phyloP scores from a whole-genome alignment of 1,140 invertebrate genomes.

The Leptinotarsa lineolata region DNA sequence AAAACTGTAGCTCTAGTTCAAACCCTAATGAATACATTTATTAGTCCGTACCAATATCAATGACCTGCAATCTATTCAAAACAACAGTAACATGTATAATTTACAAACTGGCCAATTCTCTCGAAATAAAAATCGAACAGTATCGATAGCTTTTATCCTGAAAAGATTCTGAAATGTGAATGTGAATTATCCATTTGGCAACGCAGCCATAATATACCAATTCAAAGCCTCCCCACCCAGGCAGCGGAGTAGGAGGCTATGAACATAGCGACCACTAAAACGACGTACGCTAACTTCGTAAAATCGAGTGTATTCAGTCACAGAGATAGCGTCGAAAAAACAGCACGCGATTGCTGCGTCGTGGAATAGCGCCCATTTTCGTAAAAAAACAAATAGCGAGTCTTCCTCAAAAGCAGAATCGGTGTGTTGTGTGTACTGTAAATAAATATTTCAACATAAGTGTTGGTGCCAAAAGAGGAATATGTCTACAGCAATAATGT shows the following conservation, averaged over 20 bases:
- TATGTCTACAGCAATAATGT: slow-evolving; percentile 56
- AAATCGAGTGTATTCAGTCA: slow-evolving; percentile 12
- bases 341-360: slow-evolving; percentile 47
- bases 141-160: too few relatives aligned
- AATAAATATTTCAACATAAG: slow-evolving; percentile 35
- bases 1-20: too few relatives aligned
- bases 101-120: too few relatives aligned
- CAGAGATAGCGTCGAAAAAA: slow-evolving; percentile 31
- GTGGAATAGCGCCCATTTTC: slow-evolving; percentile 49
- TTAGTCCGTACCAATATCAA: too few relatives aligned
- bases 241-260: neutral
- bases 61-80: too few relatives aligned
- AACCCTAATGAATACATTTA: too few relatives aligned
- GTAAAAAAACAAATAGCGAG: slow-evolving; percentile 46
- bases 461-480: slow-evolving; percentile 44
- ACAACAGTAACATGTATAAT: too few relatives aligned
- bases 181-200: neutral
- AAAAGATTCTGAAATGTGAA: neutral
- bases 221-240: slow-evolving; percentile 4
- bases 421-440: slow-evolving; percentile 42
- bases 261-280: neutral
- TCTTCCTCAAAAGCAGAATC: slow-evolving; percentile 50
- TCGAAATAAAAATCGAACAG: too few relatives aligned
- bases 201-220: neutral
- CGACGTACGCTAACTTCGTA: neutral